phyloP scores from a whole-genome alignment of 2,888 invertebrate species.

The Mycogona germanica region DNA sequence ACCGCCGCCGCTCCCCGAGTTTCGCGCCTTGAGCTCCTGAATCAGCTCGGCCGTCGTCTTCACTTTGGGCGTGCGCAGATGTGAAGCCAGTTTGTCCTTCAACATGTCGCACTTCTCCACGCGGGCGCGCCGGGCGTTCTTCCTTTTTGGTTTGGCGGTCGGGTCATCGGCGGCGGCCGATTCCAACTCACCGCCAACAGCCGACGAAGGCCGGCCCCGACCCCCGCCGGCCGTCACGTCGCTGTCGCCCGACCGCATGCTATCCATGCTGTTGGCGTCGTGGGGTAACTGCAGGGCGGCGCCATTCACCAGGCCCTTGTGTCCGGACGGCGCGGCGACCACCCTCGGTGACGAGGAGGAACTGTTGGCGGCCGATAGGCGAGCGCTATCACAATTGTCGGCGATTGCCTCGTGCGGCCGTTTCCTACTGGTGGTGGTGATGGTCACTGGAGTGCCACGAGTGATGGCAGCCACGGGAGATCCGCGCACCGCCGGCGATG shows the following conservation, averaged over 20 bases:
- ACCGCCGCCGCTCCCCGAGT: constrained; percentile 15
- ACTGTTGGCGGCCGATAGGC: constrained; percentile 15
- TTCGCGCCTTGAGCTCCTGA: constrained; percentile 52
- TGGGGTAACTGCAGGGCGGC: too few relatives aligned
- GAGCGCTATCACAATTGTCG: constrained; percentile 21
- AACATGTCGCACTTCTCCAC: constrained; percentile 32
- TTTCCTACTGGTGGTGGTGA: not conserved
- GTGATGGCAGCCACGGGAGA: not conserved
- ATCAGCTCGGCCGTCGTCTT: constrained; percentile 70
- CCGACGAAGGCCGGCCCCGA: not conserved
- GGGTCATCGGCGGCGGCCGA: not conserved
- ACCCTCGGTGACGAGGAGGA: constrained; percentile 1
- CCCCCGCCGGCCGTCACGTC: too few relatives aligned
- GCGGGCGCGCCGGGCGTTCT: not conserved
- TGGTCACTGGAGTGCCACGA: not conserved
- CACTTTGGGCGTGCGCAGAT: constrained; percentile 45
- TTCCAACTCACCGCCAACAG: not conserved
- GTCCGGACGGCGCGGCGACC: not conserved
- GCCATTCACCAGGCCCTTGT: constrained; percentile 21
- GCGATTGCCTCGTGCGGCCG: constrained; percentile 7
- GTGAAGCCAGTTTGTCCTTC: constrained; percentile 45
- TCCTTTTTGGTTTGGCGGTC: constrained; percentile 5
- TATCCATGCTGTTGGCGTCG: constrained; percentile 20
- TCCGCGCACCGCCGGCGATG: constrained; percentile 3
- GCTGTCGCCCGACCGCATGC: constrained; percentile 12